Base-by-base conservation (phyloP, 2,113 vertebrate genomes). In the Eclectus roratus region DNA sequence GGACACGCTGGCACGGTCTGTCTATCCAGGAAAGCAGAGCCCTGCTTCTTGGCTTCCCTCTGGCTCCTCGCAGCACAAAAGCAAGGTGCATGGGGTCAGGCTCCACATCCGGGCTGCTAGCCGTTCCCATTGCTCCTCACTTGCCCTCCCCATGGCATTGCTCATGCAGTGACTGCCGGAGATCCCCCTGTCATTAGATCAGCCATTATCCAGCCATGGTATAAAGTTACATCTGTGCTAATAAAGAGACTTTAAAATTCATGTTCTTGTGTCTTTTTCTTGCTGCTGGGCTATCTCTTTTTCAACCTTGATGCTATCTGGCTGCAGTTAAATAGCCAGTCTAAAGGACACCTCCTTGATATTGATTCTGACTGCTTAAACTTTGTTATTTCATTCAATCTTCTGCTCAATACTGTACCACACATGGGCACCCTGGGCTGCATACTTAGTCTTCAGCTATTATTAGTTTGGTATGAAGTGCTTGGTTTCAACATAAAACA, bases 341-440 rank as follows among this genome's bases (percentile, higher is more conserved):
- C 4, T 4, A 66, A 95, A 84, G 58, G 87, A 90, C 70, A 95
- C 81, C 88, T 94, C 92, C 92, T 85, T 3, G 0, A 5, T 94
- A 96, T 94, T 37, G 93, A 96, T 94, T 80, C 64, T 21, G 33
- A 91, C 88, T 91, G 77, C 85, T 91, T 89, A 80, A 80, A 91
- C 63, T 89, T 87, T 43, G 82, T 87, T 96, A 92, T 93, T 96
- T 84, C 73, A 68, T 90, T 94, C 93, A 94, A 46, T 91, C 70
- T 84, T 76, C 58, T 78, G 66, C 85, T 93, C 91, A 49, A 41
- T 78, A 50, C 23, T 52, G 31, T 56, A 61, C 35, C 69, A 64
- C 78, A 91, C 87, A 35, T 35, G 68, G 82, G n/a, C 80, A 90
- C 52, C 44, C 60, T 6, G 6, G 83, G 85, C 90, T 90, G 80